A percentile compares a stretch with the other conserved stretches of the same genome.
Evolutionary conservation across 2,797 vertebrate species (phyloP).

Genomic region (Catharus ustulatus): DNA sequence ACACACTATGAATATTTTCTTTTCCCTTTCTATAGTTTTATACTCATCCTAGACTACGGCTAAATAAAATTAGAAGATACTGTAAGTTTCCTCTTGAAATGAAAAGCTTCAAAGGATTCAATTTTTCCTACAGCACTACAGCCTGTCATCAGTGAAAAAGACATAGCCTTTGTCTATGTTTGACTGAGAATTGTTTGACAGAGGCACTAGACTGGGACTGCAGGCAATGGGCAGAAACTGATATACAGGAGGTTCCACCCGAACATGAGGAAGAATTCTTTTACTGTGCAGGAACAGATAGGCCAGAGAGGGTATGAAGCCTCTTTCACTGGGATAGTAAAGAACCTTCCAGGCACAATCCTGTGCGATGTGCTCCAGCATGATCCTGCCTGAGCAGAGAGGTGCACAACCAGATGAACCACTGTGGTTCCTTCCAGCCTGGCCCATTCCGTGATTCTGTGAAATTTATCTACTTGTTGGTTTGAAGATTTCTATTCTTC

Average conservation of each 20-base stretch:
- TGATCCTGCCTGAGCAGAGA: not conserved
- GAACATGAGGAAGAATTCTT: not conserved
- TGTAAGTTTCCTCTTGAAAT: not conserved
- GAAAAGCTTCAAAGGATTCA: not conserved
- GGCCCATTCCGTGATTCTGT: not conserved
- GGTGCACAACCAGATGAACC: not conserved
- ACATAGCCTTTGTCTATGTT: not conserved
- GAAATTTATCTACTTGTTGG: not conserved
- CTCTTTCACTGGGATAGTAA: not conserved
- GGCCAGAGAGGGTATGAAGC: not conserved
- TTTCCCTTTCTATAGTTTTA: not conserved
- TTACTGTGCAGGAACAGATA: not conserved
- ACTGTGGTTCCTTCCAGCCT: not conserved
- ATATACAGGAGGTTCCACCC: not conserved
- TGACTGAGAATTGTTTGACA: not conserved
- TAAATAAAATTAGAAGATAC: conserved; percentile 28
- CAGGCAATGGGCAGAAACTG: not conserved
- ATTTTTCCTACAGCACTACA: not conserved
- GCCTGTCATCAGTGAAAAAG: conserved; percentile 13
- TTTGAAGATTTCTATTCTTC: not conserved
- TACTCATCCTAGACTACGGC: not conserved
- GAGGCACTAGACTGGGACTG: not conserved
- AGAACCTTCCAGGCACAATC: not conserved
- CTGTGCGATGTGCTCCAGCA: not conserved
- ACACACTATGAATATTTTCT: not conserved